Evolutionary conservation across 2,113 vertebrate species (phyloP), one percentile per base, ranked within the genome.

Genomic region (Alosa alosa): DNA sequence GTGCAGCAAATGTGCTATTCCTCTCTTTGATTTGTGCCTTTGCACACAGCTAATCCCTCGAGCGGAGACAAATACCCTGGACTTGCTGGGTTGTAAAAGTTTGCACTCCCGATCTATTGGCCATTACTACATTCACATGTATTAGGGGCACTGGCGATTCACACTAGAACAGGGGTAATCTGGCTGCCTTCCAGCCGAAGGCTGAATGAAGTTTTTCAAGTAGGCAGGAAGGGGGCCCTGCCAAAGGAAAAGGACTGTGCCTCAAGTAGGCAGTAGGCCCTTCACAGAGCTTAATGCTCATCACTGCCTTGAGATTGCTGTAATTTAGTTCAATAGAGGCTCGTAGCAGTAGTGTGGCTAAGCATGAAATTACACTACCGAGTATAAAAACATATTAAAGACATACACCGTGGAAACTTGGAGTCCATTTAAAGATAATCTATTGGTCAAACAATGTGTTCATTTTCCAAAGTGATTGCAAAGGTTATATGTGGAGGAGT

Each of bases 181-280:
- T 93, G 93, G 90, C 91, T 20, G 9, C 17, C 39, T 81, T 90
- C 91, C 90, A 92, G 60, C 41, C 78, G 39, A 25, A 45, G 6
- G 18, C 85, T 89, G 83, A 90, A 90, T 89, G 81, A 89, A 88
- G 88, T 89, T 87, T 90, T 92, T 90, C 81, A 91, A 90, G 90
- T 87, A 92, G 82, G 88, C 84, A 86, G 89, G 88, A 88, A 82
- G 85, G 52, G 83, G 86, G 45, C 81, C 55, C 81, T 92, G 91
- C 90, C 41, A 44, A 92, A 90, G 90, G 91, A 91, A 78, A 84
- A 81, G 90, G 89, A 82, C n/a, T 86, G 85, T 83, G 47, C 41
- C 82, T 75, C 52, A 78, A 41, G 90, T 72, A 82, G 81, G 86
- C 60, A 52, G 15, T 68, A 87, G 87, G 46, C 11, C 31, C 72